Base-by-base conservation (phyloP, 2,797 vertebrate species). In the Hemibagrus guttatus region DNA sequence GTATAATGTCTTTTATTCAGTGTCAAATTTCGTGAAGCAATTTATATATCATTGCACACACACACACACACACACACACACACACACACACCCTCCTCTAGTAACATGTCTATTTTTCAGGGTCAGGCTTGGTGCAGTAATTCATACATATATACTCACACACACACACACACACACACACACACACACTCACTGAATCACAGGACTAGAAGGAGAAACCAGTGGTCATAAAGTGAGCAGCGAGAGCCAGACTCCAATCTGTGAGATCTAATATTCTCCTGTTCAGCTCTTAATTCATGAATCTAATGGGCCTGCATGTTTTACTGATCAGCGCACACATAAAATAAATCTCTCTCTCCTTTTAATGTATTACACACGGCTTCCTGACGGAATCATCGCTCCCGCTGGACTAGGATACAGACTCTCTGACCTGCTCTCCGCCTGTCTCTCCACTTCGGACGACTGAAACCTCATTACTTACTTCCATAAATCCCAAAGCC, bases 201-300 rank as follows among this genome's bases (percentile, higher is more conserved):
- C 14, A 84, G 54, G 61, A 71, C 49, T 75, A 49, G 23, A 84
- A 46, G 35, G 81, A 61, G 16, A 52, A 58, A 83, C 87, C 88
- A 88, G 87, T 16, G 19, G 31, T 63, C 58, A 42, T 63, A 80
- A 80, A 80, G 23, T 89, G 89, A 91, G 91, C 89, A 56, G 79
- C 89, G 87, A 86, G 88, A 90, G 86, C 86, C 87, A 86, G 88
- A 90, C 88, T 85, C 85, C 83, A 83, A 63, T 91, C 91, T 92
- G 86, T 86, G 84, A 90, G 83, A 88, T 92, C 91, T 89, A 91
- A 72, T 91, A 85, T 90, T 88, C 89, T 90, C 88, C 93, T 92
- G 91, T 91, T 93, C 90, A 89, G 88, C 86, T 81, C 84, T 82
- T 86, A 81, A 90, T 91, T 93, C 83, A 79, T 93, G 92, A 92